Evolutionary conservation across 2,797 vertebrate species (phyloP).

Genomic region (Echeneis naucrates): DNA sequence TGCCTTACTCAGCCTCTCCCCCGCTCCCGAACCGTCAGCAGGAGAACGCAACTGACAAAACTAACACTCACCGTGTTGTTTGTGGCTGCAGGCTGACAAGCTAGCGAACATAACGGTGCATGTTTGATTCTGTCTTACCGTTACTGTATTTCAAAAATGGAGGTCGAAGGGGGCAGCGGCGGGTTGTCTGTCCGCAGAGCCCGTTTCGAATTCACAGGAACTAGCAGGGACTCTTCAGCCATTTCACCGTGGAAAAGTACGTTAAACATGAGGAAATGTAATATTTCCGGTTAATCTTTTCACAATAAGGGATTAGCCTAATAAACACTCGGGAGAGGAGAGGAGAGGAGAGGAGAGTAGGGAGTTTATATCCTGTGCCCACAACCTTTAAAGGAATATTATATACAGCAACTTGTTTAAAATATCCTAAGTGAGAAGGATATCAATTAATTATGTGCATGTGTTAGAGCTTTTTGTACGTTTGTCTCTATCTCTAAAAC

Average conservation of each 20-base stretch:
- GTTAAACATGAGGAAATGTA: fast-evolving
- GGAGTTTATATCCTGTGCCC: background rate
- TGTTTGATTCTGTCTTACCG: slow-evolving; percentile 63
- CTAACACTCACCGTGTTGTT: slow-evolving; percentile 60
- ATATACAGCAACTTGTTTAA: background rate
- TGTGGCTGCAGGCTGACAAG: slow-evolving; percentile 36
- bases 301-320: slow-evolving; percentile 51
- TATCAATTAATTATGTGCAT: too few relatives aligned
- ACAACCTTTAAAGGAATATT: background rate
- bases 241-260: slow-evolving; percentile 53
- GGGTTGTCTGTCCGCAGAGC: slow-evolving; percentile 67
- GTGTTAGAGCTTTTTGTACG: too few relatives aligned
- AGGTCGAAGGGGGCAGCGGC: slow-evolving; percentile 31
- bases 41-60: slow-evolving; percentile 65
- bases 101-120: slow-evolving; percentile 31
- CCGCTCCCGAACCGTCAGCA: slow-evolving; percentile 62
- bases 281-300: slow-evolving; percentile 42
- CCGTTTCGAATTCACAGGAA: slow-evolving; percentile 72
- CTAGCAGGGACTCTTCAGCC: slow-evolving; percentile 63
- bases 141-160: slow-evolving; percentile 21
- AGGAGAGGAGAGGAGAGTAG: too few relatives aligned
- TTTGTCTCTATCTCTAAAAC: too few relatives aligned
- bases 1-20: slow-evolving; percentile 65
- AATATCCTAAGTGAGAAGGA: background rate
- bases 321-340: too few relatives aligned